Percentiles rank a stretch among this genome's conserved stretches.
Evolutionary conservation across 2,113 vertebrate genomes (phyloP).

Genomic region (Macquaria australasica): DNA sequence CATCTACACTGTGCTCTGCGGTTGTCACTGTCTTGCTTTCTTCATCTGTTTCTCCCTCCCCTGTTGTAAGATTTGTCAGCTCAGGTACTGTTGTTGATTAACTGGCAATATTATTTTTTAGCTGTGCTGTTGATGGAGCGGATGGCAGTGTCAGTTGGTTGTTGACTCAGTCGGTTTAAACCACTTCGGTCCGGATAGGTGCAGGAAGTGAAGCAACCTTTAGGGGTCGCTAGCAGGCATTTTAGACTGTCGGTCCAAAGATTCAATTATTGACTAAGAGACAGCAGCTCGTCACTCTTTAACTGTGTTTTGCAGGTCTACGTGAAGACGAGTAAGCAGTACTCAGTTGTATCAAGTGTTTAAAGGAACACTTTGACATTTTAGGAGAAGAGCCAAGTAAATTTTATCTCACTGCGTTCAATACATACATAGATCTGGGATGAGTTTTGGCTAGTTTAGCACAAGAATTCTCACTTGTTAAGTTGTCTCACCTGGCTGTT

Average conservation of each 20-base stretch:
- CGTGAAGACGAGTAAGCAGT: constrained; percentile 32
- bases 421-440: too few species aligned
- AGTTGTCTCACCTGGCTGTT: too few species aligned
- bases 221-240: not conserved
- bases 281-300: constrained; percentile 23
- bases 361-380: too few species aligned
- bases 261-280: constrained; percentile 56
- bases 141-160: constrained; percentile 18
- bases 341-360: not conserved
- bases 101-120: constrained; percentile 15
- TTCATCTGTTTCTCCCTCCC: not conserved
- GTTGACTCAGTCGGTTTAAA: constrained; percentile 37
- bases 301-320: constrained; percentile 26
- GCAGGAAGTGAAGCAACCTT: constrained; percentile 12
- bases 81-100: constrained; percentile 55
- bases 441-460: too few species aligned
- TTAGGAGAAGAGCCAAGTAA: too few species aligned
- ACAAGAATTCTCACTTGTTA: too few species aligned
- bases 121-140: not conserved
- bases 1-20: not conserved
- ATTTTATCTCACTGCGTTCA: too few species aligned
- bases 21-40: not conserved
- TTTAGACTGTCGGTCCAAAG: not conserved
- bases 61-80: constrained; percentile 7
- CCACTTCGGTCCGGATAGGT: constrained; percentile 32